A percentile compares a stretch with the other conserved stretches of the same genome.
Evolutionary conservation across 2,113 vertebrate genomes (phyloP).

Genomic region (Perca flavescens): DNA sequence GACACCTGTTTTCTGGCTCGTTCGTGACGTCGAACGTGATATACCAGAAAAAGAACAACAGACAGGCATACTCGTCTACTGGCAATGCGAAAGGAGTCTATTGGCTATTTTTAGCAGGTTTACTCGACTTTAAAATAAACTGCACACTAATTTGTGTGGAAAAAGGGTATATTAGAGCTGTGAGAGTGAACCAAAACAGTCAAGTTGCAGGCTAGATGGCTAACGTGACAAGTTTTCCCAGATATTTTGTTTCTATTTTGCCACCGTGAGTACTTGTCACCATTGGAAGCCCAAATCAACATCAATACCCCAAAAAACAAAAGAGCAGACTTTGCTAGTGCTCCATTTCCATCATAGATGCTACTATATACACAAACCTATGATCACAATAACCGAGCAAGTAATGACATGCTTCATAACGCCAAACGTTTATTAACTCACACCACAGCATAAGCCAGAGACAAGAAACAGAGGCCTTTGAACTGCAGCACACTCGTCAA

Average conservation of each 20-base stretch:
- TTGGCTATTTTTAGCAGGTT: too few relatives aligned
- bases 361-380: slow-evolving; percentile 20
- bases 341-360: slow-evolving; percentile 25
- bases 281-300: not conserved
- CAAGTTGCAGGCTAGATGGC: not conserved
- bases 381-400: slow-evolving; percentile 38
- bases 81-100: too few relatives aligned
- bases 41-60: too few relatives aligned
- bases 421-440: slow-evolving; percentile 57
- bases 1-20: too few relatives aligned
- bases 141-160: too few relatives aligned
- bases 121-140: too few relatives aligned
- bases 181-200: not conserved
- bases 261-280: not conserved
- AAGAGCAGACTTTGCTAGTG: slow-evolving; percentile 5
- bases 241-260: not conserved
- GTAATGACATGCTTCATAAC: slow-evolving; percentile 44
- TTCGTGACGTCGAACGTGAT: too few relatives aligned
- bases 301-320: slow-evolving; percentile 18
- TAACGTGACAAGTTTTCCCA: not conserved
- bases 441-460: slow-evolving; percentile 27
- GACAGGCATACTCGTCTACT: too few relatives aligned
- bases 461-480: slow-evolving; percentile 17
- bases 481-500: slow-evolving; percentile 18
- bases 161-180: too few relatives aligned